A percentile compares a stretch with the other conserved stretches of the same genome.
Evolutionary conservation across 1,140 invertebrate genomes (phyloP).

Genomic region (Coboldia fuscipes): DNA sequence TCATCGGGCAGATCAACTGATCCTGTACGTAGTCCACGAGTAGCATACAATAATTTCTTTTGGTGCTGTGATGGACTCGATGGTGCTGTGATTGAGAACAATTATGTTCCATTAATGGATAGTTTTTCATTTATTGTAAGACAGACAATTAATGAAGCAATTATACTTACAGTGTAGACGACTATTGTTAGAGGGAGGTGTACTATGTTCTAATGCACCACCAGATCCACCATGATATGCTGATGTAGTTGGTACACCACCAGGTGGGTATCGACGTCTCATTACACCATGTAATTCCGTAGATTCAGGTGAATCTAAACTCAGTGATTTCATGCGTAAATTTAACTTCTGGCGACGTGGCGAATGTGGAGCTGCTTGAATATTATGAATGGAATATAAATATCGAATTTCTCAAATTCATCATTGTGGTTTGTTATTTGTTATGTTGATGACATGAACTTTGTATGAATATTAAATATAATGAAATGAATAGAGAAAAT

Average conservation of each 20-base stretch:
- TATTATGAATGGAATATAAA: too few relatives aligned
- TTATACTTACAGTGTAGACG: conserved; percentile 23
- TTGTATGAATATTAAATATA: conserved; percentile 5
- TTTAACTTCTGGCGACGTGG: conserved; percentile 87
- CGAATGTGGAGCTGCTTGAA: conserved; percentile 81
- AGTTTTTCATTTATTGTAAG: conserved; percentile 12
- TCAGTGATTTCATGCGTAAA: conserved; percentile 92
- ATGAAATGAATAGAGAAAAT: conserved; percentile 7
- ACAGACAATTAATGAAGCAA: not conserved
- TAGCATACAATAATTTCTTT: conserved; percentile 45
- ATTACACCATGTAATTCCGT: conserved; percentile 57
- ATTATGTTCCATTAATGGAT: conserved; percentile 1
- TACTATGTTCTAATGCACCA: conserved; percentile 25
- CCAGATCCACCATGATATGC: conserved; percentile 24
- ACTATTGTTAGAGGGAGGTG: conserved; percentile 22
- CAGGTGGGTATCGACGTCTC: conserved; percentile 30
- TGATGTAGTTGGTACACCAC: conserved; percentile 9
- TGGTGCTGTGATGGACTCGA: conserved; percentile 67
- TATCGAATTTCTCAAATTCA: too few relatives aligned
- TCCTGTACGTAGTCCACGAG: conserved; percentile 64
- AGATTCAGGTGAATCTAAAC: conserved; percentile 85
- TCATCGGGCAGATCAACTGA: conserved; percentile 82
- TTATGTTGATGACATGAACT: conserved; percentile 9
- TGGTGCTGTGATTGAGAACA: conserved; percentile 39
- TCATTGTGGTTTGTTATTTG: conserved; percentile 6